phyloP scores from a whole-genome alignment of 2,797 vertebrate genomes.

The Natrix natrix region DNA sequence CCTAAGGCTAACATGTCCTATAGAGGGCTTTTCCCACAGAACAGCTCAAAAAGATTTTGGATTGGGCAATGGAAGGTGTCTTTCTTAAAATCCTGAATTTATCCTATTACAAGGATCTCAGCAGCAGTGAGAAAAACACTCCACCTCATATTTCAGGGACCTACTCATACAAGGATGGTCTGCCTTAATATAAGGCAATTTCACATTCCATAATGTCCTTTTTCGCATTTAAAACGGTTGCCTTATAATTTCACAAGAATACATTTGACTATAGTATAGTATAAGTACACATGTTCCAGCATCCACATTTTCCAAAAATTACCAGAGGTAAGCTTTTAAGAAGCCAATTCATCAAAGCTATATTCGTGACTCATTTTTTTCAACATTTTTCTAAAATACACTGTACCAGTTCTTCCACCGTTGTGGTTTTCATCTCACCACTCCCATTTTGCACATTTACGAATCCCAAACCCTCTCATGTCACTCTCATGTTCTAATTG shows the following conservation, averaged over 20 bases:
- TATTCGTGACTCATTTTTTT: background rate
- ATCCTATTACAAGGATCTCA: background rate
- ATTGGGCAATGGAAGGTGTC: background rate
- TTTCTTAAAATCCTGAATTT: background rate
- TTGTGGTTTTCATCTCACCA: background rate
- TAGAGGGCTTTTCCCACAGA: background rate
- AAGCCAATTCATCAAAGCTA: background rate
- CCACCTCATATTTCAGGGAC: background rate
- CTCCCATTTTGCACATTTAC: background rate
- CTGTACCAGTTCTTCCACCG: background rate
- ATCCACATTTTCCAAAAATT: background rate
- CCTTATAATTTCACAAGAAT: background rate
- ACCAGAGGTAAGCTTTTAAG: background rate
- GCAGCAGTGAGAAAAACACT: background rate
- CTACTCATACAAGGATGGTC: background rate
- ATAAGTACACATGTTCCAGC: background rate
- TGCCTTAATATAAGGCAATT: background rate
- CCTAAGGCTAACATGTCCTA: background rate
- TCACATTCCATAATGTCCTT: background rate
- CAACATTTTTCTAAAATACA: background rate
- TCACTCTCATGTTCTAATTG: background rate
- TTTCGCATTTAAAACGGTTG: background rate
- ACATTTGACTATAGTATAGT: too few relatives aligned
- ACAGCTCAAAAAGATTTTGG: background rate
- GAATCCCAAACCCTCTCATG: background rate